Evolutionary conservation across 2,888 invertebrate species (phyloP).

Genomic region (Eilema depressum): DNA sequence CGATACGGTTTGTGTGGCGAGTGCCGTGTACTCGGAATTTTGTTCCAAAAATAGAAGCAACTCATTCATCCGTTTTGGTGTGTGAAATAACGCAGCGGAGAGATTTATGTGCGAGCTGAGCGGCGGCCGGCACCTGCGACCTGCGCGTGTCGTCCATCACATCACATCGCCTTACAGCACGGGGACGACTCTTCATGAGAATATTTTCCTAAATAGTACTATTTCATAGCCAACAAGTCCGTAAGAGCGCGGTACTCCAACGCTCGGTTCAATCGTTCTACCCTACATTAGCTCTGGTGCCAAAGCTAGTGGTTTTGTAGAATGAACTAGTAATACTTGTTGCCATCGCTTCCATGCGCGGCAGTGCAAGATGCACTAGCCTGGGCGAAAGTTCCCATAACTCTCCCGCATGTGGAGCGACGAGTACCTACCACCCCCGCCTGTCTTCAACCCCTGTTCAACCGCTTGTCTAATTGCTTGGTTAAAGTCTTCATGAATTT

Average conservation of each 20-base stretch:
- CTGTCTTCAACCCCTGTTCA: constrained; percentile 16
- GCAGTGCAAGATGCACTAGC: background rate
- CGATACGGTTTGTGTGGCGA: constrained; percentile 5
- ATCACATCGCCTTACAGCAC: too few relatives aligned
- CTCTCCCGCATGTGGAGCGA: background rate
- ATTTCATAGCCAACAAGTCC: background rate
- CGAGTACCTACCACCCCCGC: background rate
- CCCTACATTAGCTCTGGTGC: too few relatives aligned
- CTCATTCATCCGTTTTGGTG: constrained; percentile 36
- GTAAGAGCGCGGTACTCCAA: background rate
- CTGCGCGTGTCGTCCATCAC: background rate
- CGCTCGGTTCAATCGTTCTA: background rate
- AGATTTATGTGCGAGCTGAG: constrained; percentile 6
- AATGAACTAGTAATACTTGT: background rate
- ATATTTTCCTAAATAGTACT: background rate
- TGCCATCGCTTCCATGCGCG: background rate
- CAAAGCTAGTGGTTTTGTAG: background rate
- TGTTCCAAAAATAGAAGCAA: constrained; percentile 24
- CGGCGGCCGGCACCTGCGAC: background rate
- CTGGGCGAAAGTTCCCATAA: background rate
- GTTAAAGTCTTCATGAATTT: constrained; percentile 71
- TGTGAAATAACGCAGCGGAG: constrained; percentile 5
- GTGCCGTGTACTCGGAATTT: background rate
- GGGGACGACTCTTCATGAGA: background rate
- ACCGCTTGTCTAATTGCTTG: constrained; percentile 56